phyloP scores from a whole-genome alignment of 1,140 invertebrate species.

The Dinothrombium tinctorium region DNA sequence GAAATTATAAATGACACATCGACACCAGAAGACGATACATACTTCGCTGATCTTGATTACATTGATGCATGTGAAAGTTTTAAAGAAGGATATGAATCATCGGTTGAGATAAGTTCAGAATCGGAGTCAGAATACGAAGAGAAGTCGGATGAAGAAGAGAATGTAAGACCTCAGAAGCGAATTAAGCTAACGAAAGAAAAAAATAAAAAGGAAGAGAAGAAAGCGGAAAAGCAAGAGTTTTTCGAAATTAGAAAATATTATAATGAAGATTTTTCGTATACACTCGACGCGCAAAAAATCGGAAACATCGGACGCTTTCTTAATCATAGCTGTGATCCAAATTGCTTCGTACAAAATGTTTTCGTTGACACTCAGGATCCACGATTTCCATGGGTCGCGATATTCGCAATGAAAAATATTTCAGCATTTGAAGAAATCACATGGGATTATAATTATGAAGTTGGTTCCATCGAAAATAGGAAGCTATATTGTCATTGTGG shows the following conservation, averaged over 20 bases:
- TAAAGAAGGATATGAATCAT: constrained; percentile 4
- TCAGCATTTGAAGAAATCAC: constrained; percentile 59
- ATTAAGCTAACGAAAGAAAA: not conserved
- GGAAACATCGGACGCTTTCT: constrained; percentile 86
- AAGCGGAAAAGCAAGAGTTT: not conserved
- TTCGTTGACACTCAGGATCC: constrained; percentile 77
- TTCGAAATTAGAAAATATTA: not conserved
- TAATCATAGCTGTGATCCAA: constrained; percentile 87
- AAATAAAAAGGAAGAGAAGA: not conserved
- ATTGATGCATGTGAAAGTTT: constrained; percentile 28
- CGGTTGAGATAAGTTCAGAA: not conserved
- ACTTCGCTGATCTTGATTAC: constrained; percentile 75
- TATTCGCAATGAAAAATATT: constrained; percentile 51
- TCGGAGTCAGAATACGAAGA: not conserved
- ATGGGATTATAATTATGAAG: constrained; percentile 45
- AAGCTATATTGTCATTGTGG: not conserved
- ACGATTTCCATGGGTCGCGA: constrained; percentile 56
- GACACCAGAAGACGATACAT: constrained; percentile 29
- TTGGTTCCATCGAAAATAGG: not conserved
- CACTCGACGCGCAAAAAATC: constrained; percentile 58
- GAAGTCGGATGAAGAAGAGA: not conserved
- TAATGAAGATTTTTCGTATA: not conserved
- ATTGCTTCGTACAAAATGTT: constrained; percentile 69
- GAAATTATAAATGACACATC: constrained; percentile 79
- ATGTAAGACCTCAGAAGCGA: not conserved